These are phyloP conservation scores for Scaptomyza flava DNA, from an alignment of 2,888 invertebrate species.

Conservation along the genomic window DNA sequence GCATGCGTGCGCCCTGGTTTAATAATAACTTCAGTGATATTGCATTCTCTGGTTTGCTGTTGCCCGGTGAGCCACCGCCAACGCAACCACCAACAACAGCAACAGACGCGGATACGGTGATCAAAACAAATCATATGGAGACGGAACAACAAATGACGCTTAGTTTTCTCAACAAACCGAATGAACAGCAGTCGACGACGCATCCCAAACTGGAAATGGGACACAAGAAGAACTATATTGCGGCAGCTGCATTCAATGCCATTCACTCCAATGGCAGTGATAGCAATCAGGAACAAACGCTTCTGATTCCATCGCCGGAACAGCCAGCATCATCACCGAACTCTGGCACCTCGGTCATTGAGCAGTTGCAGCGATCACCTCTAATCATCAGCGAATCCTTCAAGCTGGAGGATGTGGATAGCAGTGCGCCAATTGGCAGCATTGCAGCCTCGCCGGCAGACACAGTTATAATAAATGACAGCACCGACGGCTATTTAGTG, in stretches of 20 bases:
- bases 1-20: slow-evolving; percentile 77
- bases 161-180: slow-evolving; percentile 43
- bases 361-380: slow-evolving; percentile 61
- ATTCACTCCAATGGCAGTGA: slow-evolving; percentile 2
- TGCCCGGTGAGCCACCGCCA: slow-evolving; percentile 67
- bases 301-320: slow-evolving; percentile 24
- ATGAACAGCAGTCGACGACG: neutral
- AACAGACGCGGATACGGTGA: slow-evolving; percentile 1
- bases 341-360: slow-evolving; percentile 41
- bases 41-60: slow-evolving; percentile 66
- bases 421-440: slow-evolving; percentile 15
- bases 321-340: slow-evolving; percentile 31
- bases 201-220: slow-evolving; percentile 27
- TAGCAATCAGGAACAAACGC: slow-evolving; percentile 19
- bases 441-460: slow-evolving; percentile 31
- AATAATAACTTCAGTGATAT: slow-evolving; percentile 75
- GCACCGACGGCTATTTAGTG: slow-evolving; percentile 21
- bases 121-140: slow-evolving; percentile 25
- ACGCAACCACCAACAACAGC: neutral
- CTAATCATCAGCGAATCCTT: slow-evolving; percentile 50
- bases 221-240: slow-evolving; percentile 42
- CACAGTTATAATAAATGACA: slow-evolving; percentile 13
- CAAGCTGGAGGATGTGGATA: slow-evolving; percentile 56
- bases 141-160: slow-evolving; percentile 48
- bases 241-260: slow-evolving; percentile 4